Evolutionary conservation across 2,888 invertebrate species (phyloP).

Genomic region (Peribatodes rhomboidaria): DNA sequence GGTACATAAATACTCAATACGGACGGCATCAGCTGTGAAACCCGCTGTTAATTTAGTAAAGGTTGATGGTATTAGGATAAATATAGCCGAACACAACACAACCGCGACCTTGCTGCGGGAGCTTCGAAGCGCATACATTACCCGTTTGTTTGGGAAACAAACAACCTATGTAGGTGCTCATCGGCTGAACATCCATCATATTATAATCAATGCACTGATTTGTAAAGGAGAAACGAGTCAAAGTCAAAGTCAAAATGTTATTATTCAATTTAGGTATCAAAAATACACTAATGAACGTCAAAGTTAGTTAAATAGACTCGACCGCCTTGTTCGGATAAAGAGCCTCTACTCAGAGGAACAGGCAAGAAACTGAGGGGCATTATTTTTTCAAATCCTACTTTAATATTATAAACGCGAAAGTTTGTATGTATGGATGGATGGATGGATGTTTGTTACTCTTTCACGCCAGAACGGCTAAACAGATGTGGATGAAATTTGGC

Average conservation of each 20-base stretch:
- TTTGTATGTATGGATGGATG: too few relatives aligned
- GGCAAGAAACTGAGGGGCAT: too few relatives aligned
- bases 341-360: too few relatives aligned
- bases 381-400: too few relatives aligned
- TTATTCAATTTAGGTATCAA: too few relatives aligned
- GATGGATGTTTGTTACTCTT: too few relatives aligned
- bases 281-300: too few relatives aligned
- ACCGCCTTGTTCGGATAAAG: too few relatives aligned
- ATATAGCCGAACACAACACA: constrained; percentile 17
- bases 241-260: neutral
- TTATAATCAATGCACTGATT: neutral
- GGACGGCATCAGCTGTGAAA: neutral
- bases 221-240: neutral
- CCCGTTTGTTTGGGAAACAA: constrained; percentile 19
- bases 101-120: constrained; percentile 20
- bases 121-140: constrained; percentile 8
- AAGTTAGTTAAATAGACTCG: too few relatives aligned
- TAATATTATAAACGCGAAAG: too few relatives aligned
- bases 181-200: constrained; percentile 8
- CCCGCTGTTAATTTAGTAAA: constrained; percentile 6
- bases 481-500: too few relatives aligned
- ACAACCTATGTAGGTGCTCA: constrained; percentile 1
- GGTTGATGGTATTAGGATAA: constrained; percentile 7
- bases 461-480: too few relatives aligned
- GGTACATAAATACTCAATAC: neutral